A percentile compares a stretch with the other conserved stretches of the same genome.
These are phyloP conservation scores for Dynastes grantii DNA, from an alignment of 2,888 invertebrate species.

Conservation along the genomic window DNA sequence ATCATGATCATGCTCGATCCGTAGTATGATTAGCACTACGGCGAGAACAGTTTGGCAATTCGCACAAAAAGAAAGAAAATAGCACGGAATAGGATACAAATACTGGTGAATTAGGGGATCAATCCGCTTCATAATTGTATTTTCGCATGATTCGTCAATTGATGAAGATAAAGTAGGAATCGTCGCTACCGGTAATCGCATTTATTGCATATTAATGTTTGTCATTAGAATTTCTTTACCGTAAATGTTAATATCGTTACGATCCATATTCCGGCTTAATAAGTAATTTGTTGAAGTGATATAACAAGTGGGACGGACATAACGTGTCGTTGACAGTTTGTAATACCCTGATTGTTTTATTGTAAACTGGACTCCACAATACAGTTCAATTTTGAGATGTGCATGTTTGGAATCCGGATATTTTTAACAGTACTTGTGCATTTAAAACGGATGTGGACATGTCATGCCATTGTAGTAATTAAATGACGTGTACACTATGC, in stretches of 20 bases:
- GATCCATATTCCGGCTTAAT: not conserved
- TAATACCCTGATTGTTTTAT: conserved; percentile 8
- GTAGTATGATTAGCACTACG: not conserved
- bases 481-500: no score
- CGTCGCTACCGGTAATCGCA: not conserved
- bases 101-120: not conserved
- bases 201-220: not conserved
- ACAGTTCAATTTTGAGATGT: not conserved
- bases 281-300: not conserved
- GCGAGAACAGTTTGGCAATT: not conserved
- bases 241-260: not conserved
- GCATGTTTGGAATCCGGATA: conserved; percentile 1
- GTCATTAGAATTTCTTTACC: not conserved
- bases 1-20: not conserved
- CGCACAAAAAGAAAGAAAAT: not conserved
- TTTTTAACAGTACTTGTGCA: not conserved
- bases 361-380: not conserved
- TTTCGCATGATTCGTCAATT: not conserved
- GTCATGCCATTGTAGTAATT: no score
- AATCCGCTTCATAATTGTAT: not conserved
- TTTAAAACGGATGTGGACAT: no score
- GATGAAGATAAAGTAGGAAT: not conserved
- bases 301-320: not conserved
- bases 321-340: not conserved
- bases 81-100: not conserved